Conservation (phyloP, 2,113 vertebrate species). For the Dromas ardeola region DNA sequence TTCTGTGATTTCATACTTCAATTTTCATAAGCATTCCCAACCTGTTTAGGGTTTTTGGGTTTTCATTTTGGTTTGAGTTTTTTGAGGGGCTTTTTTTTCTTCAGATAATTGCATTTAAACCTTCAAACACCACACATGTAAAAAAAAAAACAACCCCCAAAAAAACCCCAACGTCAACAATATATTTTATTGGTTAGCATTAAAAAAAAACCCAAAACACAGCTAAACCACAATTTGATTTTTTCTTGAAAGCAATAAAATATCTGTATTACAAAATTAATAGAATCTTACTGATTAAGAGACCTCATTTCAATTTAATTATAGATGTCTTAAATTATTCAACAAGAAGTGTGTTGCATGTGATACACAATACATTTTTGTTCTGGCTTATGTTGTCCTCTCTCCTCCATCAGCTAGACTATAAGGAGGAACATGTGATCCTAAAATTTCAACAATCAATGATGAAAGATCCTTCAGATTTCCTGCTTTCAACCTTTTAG, state of each 20-base stretch:
- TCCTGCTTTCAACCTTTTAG: not conserved
- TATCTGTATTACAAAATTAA: not conserved
- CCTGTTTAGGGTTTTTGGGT: rapidly evolving
- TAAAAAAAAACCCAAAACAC: not conserved
- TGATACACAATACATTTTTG: not conserved
- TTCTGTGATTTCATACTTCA: not conserved
- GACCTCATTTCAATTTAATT: not conserved
- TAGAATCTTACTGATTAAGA: not conserved
- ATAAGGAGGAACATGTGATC: not conserved
- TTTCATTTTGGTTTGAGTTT: not conserved
- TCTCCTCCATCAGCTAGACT: not conserved
- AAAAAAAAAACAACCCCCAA: not conserved
- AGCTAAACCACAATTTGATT: not conserved
- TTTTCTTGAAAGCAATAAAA: not conserved
- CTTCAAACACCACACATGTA: too few relatives aligned
- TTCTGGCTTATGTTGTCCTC: not conserved
- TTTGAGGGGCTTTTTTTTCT: not conserved
- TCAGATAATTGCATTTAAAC: not conserved
- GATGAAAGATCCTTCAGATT: not conserved
- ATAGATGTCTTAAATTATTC: not conserved
- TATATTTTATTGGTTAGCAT: not conserved
- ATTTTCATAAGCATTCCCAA: not conserved
- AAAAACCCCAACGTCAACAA: not conserved
- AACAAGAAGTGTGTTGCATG: not conserved
- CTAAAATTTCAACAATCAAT: not conserved